Percentiles rank a stretch among this genome's conserved stretches.
These are phyloP conservation scores for Drosophila picticornis DNA, from an alignment of 2,888 invertebrate species.

Conservation along the genomic window DNA sequence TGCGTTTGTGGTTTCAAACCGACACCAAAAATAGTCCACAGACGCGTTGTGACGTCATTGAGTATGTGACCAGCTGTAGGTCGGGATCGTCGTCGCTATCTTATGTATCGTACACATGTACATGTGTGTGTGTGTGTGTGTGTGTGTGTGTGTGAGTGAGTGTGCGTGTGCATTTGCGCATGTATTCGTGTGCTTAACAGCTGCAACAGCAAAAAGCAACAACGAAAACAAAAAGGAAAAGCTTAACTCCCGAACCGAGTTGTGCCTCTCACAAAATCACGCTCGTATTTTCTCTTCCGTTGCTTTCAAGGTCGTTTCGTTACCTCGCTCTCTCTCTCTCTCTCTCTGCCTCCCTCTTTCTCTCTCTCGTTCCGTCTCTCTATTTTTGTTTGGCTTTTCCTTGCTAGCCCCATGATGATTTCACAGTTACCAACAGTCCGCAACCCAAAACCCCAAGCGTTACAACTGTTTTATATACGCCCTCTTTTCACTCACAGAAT, in stretches of 20 bases:
- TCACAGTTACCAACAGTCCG: slow-evolving; percentile 56
- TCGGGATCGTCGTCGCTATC: slow-evolving; percentile 60
- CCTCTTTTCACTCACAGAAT: slow-evolving; percentile 47
- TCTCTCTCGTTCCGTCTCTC: slow-evolving; percentile 2
- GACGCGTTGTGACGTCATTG: slow-evolving; percentile 77
- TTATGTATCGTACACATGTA: not conserved
- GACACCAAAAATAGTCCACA: slow-evolving; percentile 42
- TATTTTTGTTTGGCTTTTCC: slow-evolving; percentile 7
- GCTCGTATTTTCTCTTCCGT: slow-evolving; percentile 32
- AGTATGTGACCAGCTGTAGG: slow-evolving; percentile 64
- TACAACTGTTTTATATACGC: slow-evolving; percentile 45
- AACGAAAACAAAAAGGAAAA: slow-evolving; percentile 17
- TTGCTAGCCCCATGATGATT: slow-evolving; percentile 64
- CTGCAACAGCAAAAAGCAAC: slow-evolving; percentile 14
- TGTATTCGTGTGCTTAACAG: slow-evolving; percentile 29
- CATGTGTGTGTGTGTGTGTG: slow-evolving; percentile 3
- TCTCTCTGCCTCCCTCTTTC: slow-evolving; percentile 6
- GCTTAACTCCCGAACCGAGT: slow-evolving; percentile 38
- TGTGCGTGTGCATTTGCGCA: not conserved
- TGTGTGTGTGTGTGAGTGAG: slow-evolving; percentile 2
- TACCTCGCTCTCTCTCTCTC: slow-evolving; percentile 10
- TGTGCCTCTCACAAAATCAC: slow-evolving; percentile 57
- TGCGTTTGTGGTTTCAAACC: slow-evolving; percentile 5
- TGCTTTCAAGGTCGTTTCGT: slow-evolving; percentile 71
- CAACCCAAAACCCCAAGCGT: slow-evolving; percentile 20